Conservation (phyloP, 2,113 vertebrate species). For the Geococcyx californianus region DNA sequence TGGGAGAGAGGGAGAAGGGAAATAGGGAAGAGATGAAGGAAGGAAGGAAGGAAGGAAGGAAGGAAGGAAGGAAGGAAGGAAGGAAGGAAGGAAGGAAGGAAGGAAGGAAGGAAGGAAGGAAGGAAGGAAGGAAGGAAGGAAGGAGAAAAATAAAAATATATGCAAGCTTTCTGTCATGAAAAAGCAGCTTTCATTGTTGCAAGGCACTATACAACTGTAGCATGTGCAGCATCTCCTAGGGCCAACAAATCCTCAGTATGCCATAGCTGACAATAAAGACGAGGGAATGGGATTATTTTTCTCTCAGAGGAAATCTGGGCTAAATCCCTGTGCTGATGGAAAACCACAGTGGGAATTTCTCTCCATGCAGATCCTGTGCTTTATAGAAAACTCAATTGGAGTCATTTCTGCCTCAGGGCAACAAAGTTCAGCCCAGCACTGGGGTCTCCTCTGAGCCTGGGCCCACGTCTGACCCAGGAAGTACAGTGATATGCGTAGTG, state of each 20-base stretch:
- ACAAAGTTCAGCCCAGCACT: not conserved
- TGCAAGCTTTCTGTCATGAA: not conserved
- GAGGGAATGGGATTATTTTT: not conserved
- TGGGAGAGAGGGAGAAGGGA: not conserved
- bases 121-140: not conserved
- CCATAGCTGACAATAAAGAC: not conserved
- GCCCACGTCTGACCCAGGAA: not conserved
- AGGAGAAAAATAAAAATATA: not conserved
- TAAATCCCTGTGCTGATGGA: not conserved
- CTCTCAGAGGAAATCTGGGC: not conserved
- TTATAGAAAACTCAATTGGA: not conserved
- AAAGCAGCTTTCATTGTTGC: not conserved
- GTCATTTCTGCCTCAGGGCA: not conserved
- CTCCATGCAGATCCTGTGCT: not conserved
- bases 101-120: too few relatives aligned
- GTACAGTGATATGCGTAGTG: fast-evolving
- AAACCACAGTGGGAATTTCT: not conserved
- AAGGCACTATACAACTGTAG: not conserved
- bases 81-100: not conserved
- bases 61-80: not conserved
- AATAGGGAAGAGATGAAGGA: too few relatives aligned
- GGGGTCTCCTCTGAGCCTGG: not conserved
- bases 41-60: too few relatives aligned
- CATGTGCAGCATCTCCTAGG: not conserved
- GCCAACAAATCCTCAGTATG: not conserved